These are phyloP conservation scores for Podarcis raffonei DNA, from an alignment of 2,113 vertebrate species.

Conservation along the genomic window DNA sequence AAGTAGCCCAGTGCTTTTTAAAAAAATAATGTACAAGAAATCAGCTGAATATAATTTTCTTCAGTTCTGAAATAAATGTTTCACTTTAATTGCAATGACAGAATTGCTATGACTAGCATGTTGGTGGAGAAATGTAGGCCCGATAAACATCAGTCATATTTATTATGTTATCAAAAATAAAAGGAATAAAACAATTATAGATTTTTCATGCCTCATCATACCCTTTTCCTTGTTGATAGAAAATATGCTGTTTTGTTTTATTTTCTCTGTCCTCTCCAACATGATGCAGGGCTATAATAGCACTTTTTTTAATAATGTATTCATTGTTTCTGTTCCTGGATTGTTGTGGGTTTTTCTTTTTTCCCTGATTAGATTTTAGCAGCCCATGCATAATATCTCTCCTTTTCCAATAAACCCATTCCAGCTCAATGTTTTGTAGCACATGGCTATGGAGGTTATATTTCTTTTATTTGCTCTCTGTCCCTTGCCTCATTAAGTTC, in stretches of 20 bases:
- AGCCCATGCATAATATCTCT: not conserved
- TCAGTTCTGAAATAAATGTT: not conserved
- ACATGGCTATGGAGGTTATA: not conserved
- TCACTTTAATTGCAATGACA: not conserved
- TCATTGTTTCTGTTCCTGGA: slow-evolving; percentile 3
- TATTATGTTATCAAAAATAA: not conserved
- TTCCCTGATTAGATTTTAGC: not conserved
- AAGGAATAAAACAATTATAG: not conserved
- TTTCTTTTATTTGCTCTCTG: slow-evolving; percentile 23
- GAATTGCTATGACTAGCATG: not conserved
- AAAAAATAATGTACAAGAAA: not conserved
- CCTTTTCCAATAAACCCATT: not conserved
- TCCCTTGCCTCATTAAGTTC: slow-evolving; percentile 1
- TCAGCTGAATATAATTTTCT: not conserved
- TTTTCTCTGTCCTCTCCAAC: not conserved
- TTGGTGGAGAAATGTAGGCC: not conserved
- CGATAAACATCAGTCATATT: not conserved
- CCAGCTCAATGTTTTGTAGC: not conserved
- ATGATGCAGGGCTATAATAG: not conserved
- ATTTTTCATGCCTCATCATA: not conserved
- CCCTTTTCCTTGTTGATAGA: not conserved
- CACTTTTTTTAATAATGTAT: not conserved
- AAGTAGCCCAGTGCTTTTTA: not conserved
- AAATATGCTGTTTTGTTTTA: not conserved
- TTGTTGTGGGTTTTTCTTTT: not conserved